Evolutionary conservation across 1,140 invertebrate genomes (phyloP).

Genomic region (Vanessa tameamea): DNA sequence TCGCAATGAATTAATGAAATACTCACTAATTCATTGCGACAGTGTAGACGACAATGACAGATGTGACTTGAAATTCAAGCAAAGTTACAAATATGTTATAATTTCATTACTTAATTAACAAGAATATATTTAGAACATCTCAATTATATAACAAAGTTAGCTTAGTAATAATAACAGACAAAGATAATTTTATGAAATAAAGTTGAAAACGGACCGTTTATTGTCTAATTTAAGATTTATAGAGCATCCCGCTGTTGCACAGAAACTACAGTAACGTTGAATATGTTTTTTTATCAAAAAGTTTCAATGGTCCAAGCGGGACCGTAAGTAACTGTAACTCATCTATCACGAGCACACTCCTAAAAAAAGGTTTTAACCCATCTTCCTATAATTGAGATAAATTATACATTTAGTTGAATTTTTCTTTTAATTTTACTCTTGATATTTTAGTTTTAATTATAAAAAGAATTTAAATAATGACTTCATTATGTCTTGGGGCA

Average conservation of each 20-base stretch:
- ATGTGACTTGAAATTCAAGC: too few species aligned
- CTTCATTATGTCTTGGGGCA: too few species aligned
- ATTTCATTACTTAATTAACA: background rate
- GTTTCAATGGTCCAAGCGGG: constrained; percentile 24
- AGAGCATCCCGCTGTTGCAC: background rate
- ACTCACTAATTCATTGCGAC: too few species aligned
- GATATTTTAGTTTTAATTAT: too few species aligned
- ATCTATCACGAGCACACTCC: constrained; percentile 19
- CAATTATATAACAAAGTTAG: too few species aligned
- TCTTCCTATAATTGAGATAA: background rate
- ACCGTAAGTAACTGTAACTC: constrained; percentile 13
- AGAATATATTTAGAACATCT: too few species aligned
- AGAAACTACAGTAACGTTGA: constrained; percentile 20
- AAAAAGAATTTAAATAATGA: too few species aligned
- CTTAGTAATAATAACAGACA: too few species aligned
- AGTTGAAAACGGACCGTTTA: background rate
- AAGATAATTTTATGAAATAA: background rate
- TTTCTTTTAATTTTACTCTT: too few species aligned
- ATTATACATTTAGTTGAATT: background rate
- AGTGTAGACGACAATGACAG: too few species aligned
- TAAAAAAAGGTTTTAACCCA: constrained; percentile 17
- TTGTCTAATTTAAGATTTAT: constrained; percentile 6
- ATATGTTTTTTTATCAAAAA: constrained; percentile 25
- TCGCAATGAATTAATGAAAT: too few species aligned
- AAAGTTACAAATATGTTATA: too few species aligned